Percentiles rank a stretch among this genome's conserved stretches.
Evolutionary conservation across 2,797 vertebrate genomes (phyloP).

Genomic region (Gadopsis bispinosus): DNA sequence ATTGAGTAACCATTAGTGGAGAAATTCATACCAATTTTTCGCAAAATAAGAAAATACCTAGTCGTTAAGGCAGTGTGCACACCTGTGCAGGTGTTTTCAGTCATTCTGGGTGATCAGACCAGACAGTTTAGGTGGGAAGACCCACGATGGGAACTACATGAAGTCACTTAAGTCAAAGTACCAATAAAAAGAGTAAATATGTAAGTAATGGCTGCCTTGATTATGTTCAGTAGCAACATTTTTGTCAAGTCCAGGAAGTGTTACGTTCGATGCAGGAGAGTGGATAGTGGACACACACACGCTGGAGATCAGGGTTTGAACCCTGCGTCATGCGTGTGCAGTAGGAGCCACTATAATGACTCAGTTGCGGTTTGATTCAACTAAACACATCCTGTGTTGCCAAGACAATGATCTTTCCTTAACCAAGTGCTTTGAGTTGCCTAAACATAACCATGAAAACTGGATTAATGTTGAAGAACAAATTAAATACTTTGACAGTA

Average conservation of each 20-base stretch:
- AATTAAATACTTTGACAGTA: neutral
- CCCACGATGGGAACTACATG: neutral
- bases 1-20: neutral
- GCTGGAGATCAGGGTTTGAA: neutral
- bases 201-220: constrained; percentile 10
- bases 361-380: neutral
- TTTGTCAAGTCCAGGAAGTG: neutral
- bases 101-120: constrained; percentile 14
- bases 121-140: constrained; percentile 7
- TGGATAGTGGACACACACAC: neutral
- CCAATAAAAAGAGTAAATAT: neutral
- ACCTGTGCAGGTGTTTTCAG: neutral
- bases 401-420: neutral
- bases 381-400: neutral
- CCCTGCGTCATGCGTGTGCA: neutral
- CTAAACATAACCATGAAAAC: too few species aligned
- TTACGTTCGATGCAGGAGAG: neutral
- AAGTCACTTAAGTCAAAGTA: neutral
- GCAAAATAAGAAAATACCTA: neutral
- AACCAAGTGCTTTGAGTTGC: neutral
- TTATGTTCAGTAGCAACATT: constrained; percentile 5
- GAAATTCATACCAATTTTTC: neutral
- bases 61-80: neutral
- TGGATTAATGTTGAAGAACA: neutral
- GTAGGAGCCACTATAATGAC: neutral